Conservation (phyloP, 1,140 invertebrate species). For the Drosophila dunni region DNA sequence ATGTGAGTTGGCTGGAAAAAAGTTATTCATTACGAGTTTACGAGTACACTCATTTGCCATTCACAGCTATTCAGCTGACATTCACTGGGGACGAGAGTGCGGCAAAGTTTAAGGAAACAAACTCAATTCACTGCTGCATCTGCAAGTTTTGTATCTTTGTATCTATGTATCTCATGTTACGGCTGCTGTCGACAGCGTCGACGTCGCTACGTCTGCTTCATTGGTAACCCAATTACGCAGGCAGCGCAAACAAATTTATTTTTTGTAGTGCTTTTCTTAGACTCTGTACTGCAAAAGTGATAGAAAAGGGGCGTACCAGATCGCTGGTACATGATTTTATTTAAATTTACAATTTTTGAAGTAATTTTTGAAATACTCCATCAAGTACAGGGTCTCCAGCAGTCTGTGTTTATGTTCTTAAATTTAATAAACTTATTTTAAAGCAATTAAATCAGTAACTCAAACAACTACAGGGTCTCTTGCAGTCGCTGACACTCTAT, state of each 20-base stretch:
- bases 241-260: constrained; percentile 65
- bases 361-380: no score
- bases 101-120: constrained; percentile 11
- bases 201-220: constrained; percentile 34
- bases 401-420: no score
- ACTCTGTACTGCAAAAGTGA: no score
- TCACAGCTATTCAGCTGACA: constrained; percentile 17
- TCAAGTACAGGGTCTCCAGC: no score
- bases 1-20: constrained; percentile 3
- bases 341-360: no score
- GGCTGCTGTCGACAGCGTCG: constrained; percentile 50
- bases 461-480: no score
- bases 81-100: not conserved
- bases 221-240: constrained; percentile 70
- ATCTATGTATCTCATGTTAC: constrained; percentile 38
- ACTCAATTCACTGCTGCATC: constrained; percentile 34
- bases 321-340: no score
- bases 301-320: no score
- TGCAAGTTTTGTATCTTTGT: constrained; percentile 22
- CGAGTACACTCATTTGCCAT: constrained; percentile 38
- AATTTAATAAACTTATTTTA: no score
- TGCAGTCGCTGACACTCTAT: no score
- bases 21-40: constrained; percentile 20
- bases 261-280: constrained; percentile 19
- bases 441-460: no score